A percentile compares a stretch with the other conserved stretches of the same genome.
phyloP scores from a whole-genome alignment of 2,113 vertebrate species.

The Chauna torquata region DNA sequence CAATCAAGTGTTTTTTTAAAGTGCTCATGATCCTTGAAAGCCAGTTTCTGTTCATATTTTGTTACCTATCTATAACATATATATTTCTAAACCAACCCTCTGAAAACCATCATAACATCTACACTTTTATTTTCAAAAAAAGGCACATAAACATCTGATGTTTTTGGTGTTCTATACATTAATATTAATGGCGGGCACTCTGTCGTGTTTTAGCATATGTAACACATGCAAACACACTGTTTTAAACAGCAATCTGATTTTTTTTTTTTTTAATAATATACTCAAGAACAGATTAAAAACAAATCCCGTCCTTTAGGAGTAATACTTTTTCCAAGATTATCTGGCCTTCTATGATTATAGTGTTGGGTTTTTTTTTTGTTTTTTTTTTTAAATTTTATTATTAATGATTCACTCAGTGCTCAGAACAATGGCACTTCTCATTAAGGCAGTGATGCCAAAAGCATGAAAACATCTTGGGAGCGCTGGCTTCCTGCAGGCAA shows the following conservation, averaged over 20 bases:
- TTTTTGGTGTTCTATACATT: constrained; percentile 56
- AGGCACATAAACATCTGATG: constrained; percentile 53
- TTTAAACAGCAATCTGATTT: constrained; percentile 71
- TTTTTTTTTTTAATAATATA: constrained; percentile 30
- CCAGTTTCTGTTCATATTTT: constrained; percentile 72
- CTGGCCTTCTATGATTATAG: constrained; percentile 53
- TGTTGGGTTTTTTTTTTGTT: background rate
- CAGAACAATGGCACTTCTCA: constrained; percentile 69
- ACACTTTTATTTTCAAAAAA: constrained; percentile 72
- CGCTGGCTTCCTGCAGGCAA: constrained; percentile 44
- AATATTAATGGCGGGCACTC: constrained; percentile 67
- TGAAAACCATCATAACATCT: constrained; percentile 57
- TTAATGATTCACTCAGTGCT: constrained; percentile 73
- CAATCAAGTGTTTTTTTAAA: constrained; percentile 43
- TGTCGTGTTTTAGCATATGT: constrained; percentile 68
- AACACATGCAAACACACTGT: constrained; percentile 61
- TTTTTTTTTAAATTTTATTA: too few species aligned
- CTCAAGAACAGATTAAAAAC: constrained; percentile 24
- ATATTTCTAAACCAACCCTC: constrained; percentile 64
- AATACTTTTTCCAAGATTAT: constrained; percentile 45
- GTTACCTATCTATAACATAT: constrained; percentile 70
- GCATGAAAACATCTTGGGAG: constrained; percentile 20
- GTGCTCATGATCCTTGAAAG: constrained; percentile 57
- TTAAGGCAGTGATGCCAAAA: constrained; percentile 54
- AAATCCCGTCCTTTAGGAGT: constrained; percentile 19